Base-by-base conservation (phyloP, 2,888 invertebrate species). In the Xylophagus ater region DNA sequence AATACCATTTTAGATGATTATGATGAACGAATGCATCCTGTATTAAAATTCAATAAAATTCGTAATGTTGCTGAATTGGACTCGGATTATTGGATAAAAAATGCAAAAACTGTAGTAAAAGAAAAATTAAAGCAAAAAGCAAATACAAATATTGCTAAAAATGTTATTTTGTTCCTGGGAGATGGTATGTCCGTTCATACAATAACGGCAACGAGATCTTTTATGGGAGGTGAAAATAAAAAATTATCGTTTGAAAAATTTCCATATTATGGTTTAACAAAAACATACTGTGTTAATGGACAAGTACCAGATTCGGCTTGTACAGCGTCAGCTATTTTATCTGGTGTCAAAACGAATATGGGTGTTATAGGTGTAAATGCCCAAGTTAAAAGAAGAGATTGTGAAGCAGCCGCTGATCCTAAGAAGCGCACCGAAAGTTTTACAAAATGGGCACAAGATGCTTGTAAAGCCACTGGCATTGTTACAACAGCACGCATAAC, bases 251-350 rank as follows among this genome's bases (percentile, higher is more conserved):
- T 79, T 56, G 81, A 81, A 50, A 59, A 66, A 40, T 78, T 80
- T 51, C 77, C 77, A 1, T 67, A 69, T 48, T 48, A 56, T n/a
- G 65, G 65, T 0, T 41, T 62, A 5, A 53, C 62, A 15, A 64
- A 84, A 77, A 83, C 84, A 0, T 84, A 83, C 57, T 83, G 83
- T 57, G 73, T 83, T 0, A 74, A 84, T 51, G 67, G 69, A 5
- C 80, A 86, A 62, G 85, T 86, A 1, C 75, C 87, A 0, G 89
- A 89, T 54, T 87, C 87, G 0, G 87, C 88, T 0, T 85, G 83
- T 53, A 78, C 84, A 2, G 78, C 82, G 1, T 88, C 87, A 0
- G 86, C 87, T 0, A 85, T 82, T 54, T 62, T 86, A 26, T 67
- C 75, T 2, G 88, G 88, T 0, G 78, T 84, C 1, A 88, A 88